phyloP scores from a whole-genome alignment of 2,113 vertebrate species.

The Hemiscyllium ocellatum region DNA sequence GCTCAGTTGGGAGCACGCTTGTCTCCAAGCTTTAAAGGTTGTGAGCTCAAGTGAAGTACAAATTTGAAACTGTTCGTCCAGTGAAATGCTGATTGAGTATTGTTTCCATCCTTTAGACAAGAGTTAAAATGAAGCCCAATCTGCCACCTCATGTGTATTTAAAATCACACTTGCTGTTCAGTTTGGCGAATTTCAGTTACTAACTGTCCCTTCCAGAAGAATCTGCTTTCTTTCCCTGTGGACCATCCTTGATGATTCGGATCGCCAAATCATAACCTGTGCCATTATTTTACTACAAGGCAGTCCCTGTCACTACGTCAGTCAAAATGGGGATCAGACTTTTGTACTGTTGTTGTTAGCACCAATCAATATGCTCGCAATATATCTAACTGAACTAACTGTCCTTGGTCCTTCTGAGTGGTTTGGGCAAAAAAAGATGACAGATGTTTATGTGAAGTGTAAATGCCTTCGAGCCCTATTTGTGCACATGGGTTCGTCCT shows the following conservation, averaged over 20 bases:
- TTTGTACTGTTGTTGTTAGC: neutral
- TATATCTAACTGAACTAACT: too few relatives aligned
- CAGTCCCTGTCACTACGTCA: neutral
- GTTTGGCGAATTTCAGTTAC: neutral
- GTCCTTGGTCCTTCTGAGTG: neutral
- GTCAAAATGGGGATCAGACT: neutral
- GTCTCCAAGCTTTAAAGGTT: neutral
- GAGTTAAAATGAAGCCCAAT: neutral
- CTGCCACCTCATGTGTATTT: neutral
- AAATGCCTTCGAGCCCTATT: too few relatives aligned
- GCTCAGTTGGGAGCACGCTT: neutral
- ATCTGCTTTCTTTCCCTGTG: neutral
- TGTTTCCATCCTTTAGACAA: neutral
- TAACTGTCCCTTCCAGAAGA: neutral
- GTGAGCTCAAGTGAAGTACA: neutral
- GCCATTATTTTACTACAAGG: neutral
- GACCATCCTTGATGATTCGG: neutral
- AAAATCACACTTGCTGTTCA: neutral
- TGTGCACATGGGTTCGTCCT: neutral
- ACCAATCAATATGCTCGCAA: too few relatives aligned
- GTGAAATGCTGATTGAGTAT: neutral
- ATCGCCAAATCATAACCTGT: neutral
- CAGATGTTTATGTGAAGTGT: too few relatives aligned
- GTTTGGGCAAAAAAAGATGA: neutral
- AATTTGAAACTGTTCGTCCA: neutral